Percentiles rank a stretch among this genome's conserved stretches.
phyloP scores from a whole-genome alignment of 1,140 invertebrate species.

The Piezodorus guildinii region DNA sequence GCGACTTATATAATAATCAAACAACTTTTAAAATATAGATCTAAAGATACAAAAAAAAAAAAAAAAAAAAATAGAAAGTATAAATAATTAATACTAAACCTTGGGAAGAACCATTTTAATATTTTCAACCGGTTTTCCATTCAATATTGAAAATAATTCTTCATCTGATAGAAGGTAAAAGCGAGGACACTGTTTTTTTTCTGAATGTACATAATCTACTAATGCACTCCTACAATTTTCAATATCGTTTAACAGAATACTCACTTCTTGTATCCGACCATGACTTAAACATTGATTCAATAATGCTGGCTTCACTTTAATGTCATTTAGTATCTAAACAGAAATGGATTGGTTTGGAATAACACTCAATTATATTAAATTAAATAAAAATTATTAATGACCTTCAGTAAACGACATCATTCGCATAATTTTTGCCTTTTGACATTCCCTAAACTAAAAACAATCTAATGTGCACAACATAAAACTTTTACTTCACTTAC shows the following conservation, averaged over 20 bases:
- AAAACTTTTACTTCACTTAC: no score
- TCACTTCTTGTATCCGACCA: constrained; percentile 58
- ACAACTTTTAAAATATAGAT: no score
- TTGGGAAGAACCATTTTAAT: constrained; percentile 54
- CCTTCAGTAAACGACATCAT: no score
- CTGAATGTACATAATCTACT: constrained; percentile 77
- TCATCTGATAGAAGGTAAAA: constrained; percentile 92
- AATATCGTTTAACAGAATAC: constrained; percentile 55
- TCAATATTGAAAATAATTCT: constrained; percentile 79
- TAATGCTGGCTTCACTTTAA: not conserved
- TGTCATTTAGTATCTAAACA: constrained; percentile 4
- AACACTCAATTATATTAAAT: no score
- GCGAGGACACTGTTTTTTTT: constrained; percentile 72
- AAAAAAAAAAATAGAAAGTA: no score
- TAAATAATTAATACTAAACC: not conserved
- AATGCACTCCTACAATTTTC: constrained; percentile 85
- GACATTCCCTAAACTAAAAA: no score
- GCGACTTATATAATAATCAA: no score
- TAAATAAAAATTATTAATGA: no score
- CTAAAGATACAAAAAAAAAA: no score
- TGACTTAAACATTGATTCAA: constrained; percentile 46
- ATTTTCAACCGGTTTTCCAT: constrained; percentile 61
- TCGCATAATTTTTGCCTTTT: no score
- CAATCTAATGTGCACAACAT: no score
- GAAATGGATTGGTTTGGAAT: not conserved